These are phyloP conservation scores for Chymomyza amoena DNA, from an alignment of 2,888 invertebrate species.

Conservation along the genomic window DNA sequence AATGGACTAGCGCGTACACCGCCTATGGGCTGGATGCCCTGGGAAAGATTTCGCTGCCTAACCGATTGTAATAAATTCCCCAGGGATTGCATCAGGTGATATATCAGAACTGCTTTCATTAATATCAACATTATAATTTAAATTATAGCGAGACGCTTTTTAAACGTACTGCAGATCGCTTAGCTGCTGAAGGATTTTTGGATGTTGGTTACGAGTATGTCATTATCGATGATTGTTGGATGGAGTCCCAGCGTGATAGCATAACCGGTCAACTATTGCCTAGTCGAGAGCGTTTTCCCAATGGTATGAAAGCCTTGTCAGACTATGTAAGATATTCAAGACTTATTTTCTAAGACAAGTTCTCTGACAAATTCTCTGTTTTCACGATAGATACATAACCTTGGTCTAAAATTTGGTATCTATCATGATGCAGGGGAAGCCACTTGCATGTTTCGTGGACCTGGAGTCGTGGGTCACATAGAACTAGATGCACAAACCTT, in stretches of 20 bases:
- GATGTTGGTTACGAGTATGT: slow-evolving; percentile 86
- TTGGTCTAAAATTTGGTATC: slow-evolving; percentile 86
- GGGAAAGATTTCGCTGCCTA: background rate
- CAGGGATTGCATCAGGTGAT: background rate
- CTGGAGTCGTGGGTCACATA: slow-evolving; percentile 83
- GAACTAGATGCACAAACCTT: slow-evolving; percentile 85
- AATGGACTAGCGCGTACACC: slow-evolving; percentile 1
- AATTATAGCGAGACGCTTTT: background rate
- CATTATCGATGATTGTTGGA: slow-evolving; percentile 89
- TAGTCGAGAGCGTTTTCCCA: slow-evolving; percentile 85
- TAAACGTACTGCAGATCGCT: slow-evolving; percentile 49
- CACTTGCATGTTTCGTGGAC: slow-evolving; percentile 85
- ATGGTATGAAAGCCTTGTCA: slow-evolving; percentile 84
- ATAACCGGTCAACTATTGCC: slow-evolving; percentile 81
- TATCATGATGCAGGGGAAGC: slow-evolving; percentile 87
- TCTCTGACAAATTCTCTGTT: background rate
- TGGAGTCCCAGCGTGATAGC: slow-evolving; percentile 82
- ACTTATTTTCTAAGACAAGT: background rate
- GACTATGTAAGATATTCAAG: slow-evolving; percentile 82
- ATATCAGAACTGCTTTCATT: background rate
- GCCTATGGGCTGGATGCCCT: background rate
- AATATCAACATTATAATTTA: background rate
- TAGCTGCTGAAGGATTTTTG: slow-evolving; percentile 84
- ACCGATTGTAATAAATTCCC: background rate
- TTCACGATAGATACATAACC: slow-evolving; percentile 81